Evolutionary conservation across 2,888 invertebrate genomes (phyloP).

Genomic region (Athalia cordata): DNA sequence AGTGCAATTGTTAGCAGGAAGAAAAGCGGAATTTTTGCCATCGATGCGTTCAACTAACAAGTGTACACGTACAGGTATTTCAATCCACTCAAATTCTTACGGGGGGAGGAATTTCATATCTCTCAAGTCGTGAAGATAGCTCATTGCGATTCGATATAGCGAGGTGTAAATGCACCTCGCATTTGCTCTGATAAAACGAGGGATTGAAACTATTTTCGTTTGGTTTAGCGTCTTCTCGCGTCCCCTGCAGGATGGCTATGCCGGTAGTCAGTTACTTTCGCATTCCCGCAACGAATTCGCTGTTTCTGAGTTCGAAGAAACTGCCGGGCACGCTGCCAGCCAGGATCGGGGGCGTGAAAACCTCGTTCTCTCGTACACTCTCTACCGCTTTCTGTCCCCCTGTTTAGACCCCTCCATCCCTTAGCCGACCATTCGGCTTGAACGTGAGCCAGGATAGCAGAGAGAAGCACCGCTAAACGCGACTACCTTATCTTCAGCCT

Average conservation of each 20-base stretch:
- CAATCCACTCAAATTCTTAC: too few species aligned
- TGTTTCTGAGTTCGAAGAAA: constrained; percentile 53
- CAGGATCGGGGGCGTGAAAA: constrained; percentile 59
- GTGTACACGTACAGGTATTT: too few species aligned
- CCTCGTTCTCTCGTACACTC: constrained; percentile 57
- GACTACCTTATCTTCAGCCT: constrained; percentile 39
- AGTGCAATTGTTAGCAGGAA: too few species aligned
- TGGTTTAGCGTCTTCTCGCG: constrained; percentile 13
- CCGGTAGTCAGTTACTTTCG: constrained; percentile 16
- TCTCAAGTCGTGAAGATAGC: not conserved
- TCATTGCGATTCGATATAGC: not conserved
- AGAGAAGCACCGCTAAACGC: constrained; percentile 48
- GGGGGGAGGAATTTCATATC: not conserved
- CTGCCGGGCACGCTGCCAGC: constrained; percentile 62
- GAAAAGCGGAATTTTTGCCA: too few species aligned
- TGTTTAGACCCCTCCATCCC: constrained; percentile 46
- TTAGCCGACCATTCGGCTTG: constrained; percentile 60
- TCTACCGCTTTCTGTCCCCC: constrained; percentile 17
- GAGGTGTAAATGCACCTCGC: not conserved
- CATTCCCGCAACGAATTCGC: constrained; percentile 49
- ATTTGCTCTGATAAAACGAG: not conserved
- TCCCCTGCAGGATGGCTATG: not conserved
- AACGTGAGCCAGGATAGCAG: constrained; percentile 62
- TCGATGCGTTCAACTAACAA: too few species aligned
- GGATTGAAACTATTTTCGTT: constrained; percentile 31